Percentiles rank a stretch among this genome's conserved stretches.
phyloP scores from a whole-genome alignment of 2,113 vertebrate species.

The Trichechus manatus region DNA sequence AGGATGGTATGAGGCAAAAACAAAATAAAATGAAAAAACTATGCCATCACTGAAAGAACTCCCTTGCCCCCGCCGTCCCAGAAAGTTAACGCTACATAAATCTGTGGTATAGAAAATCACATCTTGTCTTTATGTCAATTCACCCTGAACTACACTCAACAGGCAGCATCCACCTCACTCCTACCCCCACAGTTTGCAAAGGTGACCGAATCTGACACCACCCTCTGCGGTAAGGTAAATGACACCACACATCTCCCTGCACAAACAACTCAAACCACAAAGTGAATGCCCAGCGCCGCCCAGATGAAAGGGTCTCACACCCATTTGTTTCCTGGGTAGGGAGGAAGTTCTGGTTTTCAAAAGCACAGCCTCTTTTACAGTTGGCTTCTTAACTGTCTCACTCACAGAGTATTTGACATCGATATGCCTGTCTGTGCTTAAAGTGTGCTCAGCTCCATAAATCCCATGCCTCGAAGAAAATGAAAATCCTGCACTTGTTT shows the following conservation, averaged over 20 bases:
- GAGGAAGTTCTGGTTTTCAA: conserved; percentile 59
- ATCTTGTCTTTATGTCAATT: background rate
- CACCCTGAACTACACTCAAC: background rate
- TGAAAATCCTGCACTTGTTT: background rate
- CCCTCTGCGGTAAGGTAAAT: background rate
- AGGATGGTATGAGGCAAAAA: background rate
- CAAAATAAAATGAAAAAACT: background rate
- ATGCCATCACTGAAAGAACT: background rate
- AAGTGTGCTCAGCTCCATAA: background rate
- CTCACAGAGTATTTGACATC: conserved; percentile 27
- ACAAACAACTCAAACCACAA: conserved; percentile 12
- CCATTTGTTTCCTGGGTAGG: conserved; percentile 83
- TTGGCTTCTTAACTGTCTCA: conserved; percentile 58
- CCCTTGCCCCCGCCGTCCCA: background rate
- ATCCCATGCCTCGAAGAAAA: background rate
- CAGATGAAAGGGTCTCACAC: conserved; percentile 75
- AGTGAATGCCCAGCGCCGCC: background rate
- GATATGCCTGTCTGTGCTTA: background rate
- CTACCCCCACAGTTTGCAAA: background rate
- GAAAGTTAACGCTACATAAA: background rate
- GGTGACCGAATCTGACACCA: background rate
- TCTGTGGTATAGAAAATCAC: background rate
- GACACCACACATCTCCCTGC: background rate
- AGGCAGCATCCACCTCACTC: background rate
- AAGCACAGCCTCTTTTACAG: conserved; percentile 71